Evolutionary conservation across 2,113 vertebrate species (phyloP).

Genomic region (Eleginops maclovinus): DNA sequence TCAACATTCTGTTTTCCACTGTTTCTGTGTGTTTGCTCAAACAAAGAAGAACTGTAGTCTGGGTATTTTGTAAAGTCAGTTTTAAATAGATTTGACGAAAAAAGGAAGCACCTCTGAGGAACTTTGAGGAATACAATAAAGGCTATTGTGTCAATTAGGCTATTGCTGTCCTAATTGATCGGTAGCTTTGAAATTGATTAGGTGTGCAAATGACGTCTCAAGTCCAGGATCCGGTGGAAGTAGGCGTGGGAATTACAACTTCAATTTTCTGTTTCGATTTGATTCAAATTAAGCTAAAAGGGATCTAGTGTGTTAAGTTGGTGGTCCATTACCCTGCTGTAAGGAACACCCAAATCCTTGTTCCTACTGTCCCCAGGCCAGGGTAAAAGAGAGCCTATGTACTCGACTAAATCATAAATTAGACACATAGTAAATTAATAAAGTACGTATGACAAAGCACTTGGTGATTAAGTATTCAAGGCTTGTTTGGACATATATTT

Average conservation of each 20-base stretch:
- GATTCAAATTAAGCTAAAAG: slow-evolving; percentile 14
- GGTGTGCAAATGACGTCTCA: neutral
- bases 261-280: too few species aligned
- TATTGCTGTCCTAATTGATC: neutral
- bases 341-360: neutral
- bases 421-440: slow-evolving; percentile 36
- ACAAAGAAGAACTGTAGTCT: slow-evolving; percentile 16
- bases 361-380: slow-evolving; percentile 17
- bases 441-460: slow-evolving; percentile 68
- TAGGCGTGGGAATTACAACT: too few species aligned
- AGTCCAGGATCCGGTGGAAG: neutral
- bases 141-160: slow-evolving; percentile 1
- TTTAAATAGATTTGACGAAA: slow-evolving; percentile 28
- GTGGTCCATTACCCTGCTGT: slow-evolving; percentile 26
- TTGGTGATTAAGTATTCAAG: slow-evolving; percentile 79
- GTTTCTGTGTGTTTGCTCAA: slow-evolving; percentile 25
- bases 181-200: slow-evolving; percentile 13
- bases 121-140: slow-evolving; percentile 1
- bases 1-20: slow-evolving; percentile 37
- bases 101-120: slow-evolving; percentile 15
- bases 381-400: slow-evolving; percentile 3
- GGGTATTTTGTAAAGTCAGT: too few species aligned
- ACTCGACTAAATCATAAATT: slow-evolving; percentile 28
- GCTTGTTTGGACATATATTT: slow-evolving; percentile 51
- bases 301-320: slow-evolving; percentile 15